Conservation (phyloP, 37 sponge, comb jelly and placozoan species). For the Beroe forskalii region DNA sequence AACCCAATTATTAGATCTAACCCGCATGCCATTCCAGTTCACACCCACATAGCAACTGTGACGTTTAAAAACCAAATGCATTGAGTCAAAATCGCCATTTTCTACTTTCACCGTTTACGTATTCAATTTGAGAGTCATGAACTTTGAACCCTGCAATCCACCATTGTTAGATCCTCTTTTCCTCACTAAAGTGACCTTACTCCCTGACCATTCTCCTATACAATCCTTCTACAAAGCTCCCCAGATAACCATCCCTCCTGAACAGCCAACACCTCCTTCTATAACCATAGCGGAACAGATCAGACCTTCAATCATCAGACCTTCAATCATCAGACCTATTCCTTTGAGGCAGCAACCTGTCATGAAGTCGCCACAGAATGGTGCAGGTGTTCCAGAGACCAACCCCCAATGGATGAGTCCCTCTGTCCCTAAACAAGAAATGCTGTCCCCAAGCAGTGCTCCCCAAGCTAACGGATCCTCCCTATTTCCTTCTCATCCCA, state of each 20-base stretch:
- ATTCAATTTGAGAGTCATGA: not conserved
- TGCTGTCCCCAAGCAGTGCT: too few relatives aligned
- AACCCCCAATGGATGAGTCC: too few relatives aligned
- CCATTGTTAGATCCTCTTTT: constrained; percentile 5
- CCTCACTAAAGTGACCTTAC: not conserved
- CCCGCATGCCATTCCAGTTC: too few relatives aligned
- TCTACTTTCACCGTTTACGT: not conserved
- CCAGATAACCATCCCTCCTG: not conserved
- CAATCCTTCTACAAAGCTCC: not conserved
- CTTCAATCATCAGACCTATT: not conserved
- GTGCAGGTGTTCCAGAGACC: too few relatives aligned
- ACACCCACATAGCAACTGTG: not conserved
- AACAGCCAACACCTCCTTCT: not conserved
- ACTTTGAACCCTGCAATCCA: constrained; percentile 53
- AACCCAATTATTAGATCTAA: not conserved
- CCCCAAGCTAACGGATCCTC: too few relatives aligned
- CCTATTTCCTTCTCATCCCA: too few relatives aligned
- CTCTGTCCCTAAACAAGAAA: too few relatives aligned
- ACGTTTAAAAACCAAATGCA: not conserved
- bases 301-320: too few relatives aligned
- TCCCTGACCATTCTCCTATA: not conserved
- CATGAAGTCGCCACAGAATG: too few relatives aligned
- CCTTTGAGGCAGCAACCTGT: constrained; percentile 13
- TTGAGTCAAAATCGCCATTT: not conserved
- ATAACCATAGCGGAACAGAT: too few relatives aligned